A percentile compares a stretch with the other conserved stretches of the same genome.
phyloP scores from a whole-genome alignment of 1,140 invertebrate genomes.

The Zophobas atratus region DNA sequence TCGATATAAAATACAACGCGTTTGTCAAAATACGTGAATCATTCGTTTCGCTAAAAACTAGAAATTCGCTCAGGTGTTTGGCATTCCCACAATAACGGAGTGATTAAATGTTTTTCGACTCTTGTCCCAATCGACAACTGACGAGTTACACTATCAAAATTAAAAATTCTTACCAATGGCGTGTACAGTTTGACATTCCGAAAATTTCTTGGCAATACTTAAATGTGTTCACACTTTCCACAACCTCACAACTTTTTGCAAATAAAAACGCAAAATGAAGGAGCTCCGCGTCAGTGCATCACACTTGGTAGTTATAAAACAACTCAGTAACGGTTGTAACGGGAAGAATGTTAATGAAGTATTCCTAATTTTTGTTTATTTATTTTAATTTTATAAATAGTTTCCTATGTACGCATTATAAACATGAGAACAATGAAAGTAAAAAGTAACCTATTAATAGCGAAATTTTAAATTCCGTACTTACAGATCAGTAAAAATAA shows the following conservation, averaged over 20 bases:
- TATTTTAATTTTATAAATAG: slow-evolving; percentile 25
- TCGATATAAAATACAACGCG: neutral
- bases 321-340: slow-evolving; percentile 5
- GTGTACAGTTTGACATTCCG: no score
- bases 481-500: slow-evolving; percentile 14
- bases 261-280: slow-evolving; percentile 17
- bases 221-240: neutral
- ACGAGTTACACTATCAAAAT: no score
- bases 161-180: no score
- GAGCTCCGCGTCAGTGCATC: neutral
- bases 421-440: slow-evolving; percentile 4
- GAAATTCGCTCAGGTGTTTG: no score
- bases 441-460: slow-evolving; percentile 8
- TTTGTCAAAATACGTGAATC: neutral
- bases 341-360: slow-evolving; percentile 27
- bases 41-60: no score
- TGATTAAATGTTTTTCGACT: no score
- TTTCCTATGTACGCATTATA: neutral
- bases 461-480: slow-evolving; percentile 2
- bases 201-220: neutral
- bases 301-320: slow-evolving; percentile 17
- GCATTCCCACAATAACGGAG: no score
- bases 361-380: slow-evolving; percentile 6
- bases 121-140: no score
- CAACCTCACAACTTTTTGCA: neutral